Evolutionary conservation across 2,888 invertebrate species (phyloP), one percentile per base, ranked within the genome.

Genomic region (Hoplodrina blanda): DNA sequence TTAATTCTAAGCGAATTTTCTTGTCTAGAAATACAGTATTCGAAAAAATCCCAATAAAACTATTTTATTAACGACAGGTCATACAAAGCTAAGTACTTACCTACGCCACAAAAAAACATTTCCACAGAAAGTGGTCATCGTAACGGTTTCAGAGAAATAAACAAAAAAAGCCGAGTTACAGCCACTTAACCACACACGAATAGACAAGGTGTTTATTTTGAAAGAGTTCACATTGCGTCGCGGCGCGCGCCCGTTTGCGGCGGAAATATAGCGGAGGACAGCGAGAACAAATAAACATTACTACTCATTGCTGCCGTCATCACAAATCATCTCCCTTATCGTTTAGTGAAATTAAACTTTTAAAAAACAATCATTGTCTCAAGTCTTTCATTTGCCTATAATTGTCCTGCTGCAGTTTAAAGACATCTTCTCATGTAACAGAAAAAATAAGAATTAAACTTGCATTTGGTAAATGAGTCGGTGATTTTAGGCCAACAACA

Each of bases 191-290:
- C 85, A 81, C 87, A 89, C 90, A 83, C 79, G 89, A 91, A 91
- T 90, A 90, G 89, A 89, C 87, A 86, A 87, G 85, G 70, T 93
- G 93, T 93, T 93, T 94, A 87, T 93, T 93, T 91, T 87, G 63
- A 87, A 83, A 91, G 69, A 86, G 84, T 85, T 89, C 82, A 73
- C 85, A 86, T 81, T 84, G 78, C 86, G 83, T 83, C 76, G 82
- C 68, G 75, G 73, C 79, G 77, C 75, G 64, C 78, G 83, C 76
- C 41, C 70, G 79, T 68, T 50, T 59, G 60, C 44, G 65, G 74
- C 73, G 63, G 62, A 57, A 59, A 68, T 49, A 59, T 74, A 76
- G 71, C 50, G 73, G 73, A 79, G 62, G 69, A 74, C 71, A 79
- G 67, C 62, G 62, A 80, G 73, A 84, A 82, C 71, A 85, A 87